Evolutionary conservation across 2,113 vertebrate genomes (phyloP).

Genomic region (Ciconia maguari): DNA sequence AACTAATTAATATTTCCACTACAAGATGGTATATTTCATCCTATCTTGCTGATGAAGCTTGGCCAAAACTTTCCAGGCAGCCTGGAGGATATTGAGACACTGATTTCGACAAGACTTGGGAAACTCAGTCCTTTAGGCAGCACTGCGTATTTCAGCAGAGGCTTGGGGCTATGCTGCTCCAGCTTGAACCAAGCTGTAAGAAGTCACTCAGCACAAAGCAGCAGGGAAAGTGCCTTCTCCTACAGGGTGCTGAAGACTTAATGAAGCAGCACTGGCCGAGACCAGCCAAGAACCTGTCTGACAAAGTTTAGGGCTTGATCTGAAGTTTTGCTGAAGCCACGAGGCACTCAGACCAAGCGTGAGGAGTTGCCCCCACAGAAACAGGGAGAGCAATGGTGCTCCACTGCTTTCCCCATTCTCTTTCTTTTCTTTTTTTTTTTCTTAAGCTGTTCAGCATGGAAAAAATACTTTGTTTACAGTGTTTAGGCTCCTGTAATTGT

Average conservation of each 20-base stretch:
- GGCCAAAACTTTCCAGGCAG: background rate
- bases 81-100: background rate
- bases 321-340: background rate
- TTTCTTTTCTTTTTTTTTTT: background rate
- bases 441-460: background rate
- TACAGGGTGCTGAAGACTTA: background rate
- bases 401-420: background rate
- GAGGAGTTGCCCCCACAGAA: background rate
- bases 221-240: background rate
- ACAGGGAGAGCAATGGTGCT: background rate
- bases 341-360: fast-evolving
- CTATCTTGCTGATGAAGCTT: background rate
- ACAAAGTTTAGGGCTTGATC: background rate
- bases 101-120: background rate
- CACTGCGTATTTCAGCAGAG: background rate
- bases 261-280: fast-evolving
- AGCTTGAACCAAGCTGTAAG: background rate
- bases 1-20: slow-evolving; percentile 19
- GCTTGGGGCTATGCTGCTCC: background rate
- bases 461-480: background rate
- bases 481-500: background rate
- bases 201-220: background rate
- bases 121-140: background rate
- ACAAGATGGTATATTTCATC: background rate
- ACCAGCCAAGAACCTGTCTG: background rate